Percentiles rank a stretch among this genome's conserved stretches.
Conservation (phyloP, 2,113 vertebrate genomes). For the Nothocercus julius region DNA sequence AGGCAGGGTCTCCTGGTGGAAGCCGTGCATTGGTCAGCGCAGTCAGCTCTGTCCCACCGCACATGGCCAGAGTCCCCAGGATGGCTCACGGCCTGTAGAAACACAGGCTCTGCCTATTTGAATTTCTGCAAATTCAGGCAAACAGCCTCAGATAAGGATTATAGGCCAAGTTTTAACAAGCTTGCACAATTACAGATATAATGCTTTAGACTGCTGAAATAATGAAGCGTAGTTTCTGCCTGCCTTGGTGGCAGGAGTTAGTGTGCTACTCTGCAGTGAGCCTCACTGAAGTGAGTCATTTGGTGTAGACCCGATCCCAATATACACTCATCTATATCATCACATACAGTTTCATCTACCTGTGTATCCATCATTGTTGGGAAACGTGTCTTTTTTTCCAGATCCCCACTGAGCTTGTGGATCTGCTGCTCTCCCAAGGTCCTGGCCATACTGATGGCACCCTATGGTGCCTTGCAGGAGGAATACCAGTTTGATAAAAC, state of each 20-base stretch:
- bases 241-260: not conserved
- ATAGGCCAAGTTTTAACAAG: not conserved
- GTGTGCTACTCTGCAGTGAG: not conserved
- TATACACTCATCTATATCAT: not conserved
- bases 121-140: not conserved
- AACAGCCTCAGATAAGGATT: not conserved
- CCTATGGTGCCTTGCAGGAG: not conserved
- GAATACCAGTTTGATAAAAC: not conserved
- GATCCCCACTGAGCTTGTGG: not conserved
- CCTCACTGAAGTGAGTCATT: not conserved
- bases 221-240: not conserved
- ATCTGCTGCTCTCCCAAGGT: not conserved
- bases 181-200: not conserved
- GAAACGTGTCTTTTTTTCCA: not conserved
- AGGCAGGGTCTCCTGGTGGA: not conserved
- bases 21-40: rapidly evolving
- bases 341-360: not conserved
- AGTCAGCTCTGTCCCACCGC: not conserved
- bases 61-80: not conserved
- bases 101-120: not conserved
- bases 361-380: not conserved
- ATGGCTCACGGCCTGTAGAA: not conserved
- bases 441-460: not conserved
- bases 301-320: not conserved
- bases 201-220: not conserved